Conservation (phyloP, 2,888 invertebrate genomes). For the Tholera decimalis region DNA sequence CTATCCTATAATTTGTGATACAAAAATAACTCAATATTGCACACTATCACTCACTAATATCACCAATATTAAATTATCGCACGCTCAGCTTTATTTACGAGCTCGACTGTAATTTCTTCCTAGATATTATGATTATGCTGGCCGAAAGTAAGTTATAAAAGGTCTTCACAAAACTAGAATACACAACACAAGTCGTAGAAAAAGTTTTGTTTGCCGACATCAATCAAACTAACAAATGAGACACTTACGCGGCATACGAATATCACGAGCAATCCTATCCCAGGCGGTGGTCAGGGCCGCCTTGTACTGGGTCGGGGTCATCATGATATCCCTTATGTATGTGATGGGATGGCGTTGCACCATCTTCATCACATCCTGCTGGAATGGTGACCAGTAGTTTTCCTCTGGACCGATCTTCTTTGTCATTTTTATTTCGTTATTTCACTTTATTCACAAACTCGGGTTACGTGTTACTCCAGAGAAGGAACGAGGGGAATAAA, state of each 20-base stretch:
- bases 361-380: slow-evolving; percentile 43
- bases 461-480: slow-evolving; percentile 29
- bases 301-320: slow-evolving; percentile 56
- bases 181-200: neutral
- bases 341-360: slow-evolving; percentile 54
- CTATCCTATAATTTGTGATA: neutral
- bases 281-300: slow-evolving; percentile 53
- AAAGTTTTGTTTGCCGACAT: neutral
- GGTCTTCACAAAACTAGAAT: neutral
- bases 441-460: slow-evolving; percentile 13
- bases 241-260: slow-evolving; percentile 49
- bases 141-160: neutral
- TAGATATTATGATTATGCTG: slow-evolving; percentile 1
- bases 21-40: neutral
- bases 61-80: no score
- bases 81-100: neutral
- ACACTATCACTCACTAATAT: no score
- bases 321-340: slow-evolving; percentile 49
- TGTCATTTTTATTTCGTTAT: slow-evolving; percentile 24
- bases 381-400: slow-evolving; percentile 41
- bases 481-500: slow-evolving; percentile 18
- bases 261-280: slow-evolving; percentile 52
- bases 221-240: slow-evolving; percentile 16
- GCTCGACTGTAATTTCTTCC: neutral
- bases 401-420: slow-evolving; percentile 53